A percentile compares a stretch with the other conserved stretches of the same genome.
These are phyloP conservation scores for Nebria brevicollis DNA, from an alignment of 2,888 invertebrate genomes.

Conservation along the genomic window DNA sequence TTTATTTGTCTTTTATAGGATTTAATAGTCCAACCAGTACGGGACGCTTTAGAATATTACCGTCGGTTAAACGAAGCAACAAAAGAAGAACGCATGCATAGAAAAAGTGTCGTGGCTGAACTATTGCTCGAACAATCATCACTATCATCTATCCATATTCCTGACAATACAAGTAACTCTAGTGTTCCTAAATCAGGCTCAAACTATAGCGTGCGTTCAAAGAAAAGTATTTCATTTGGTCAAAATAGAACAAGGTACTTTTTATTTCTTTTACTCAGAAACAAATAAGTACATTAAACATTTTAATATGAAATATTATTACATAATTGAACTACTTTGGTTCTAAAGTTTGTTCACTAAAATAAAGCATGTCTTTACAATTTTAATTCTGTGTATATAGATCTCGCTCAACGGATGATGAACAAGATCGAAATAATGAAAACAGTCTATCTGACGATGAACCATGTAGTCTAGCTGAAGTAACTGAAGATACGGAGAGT, in stretches of 20 bases:
- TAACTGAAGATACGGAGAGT: conserved; percentile 69
- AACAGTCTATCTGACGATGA: conserved; percentile 53
- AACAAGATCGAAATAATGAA: conserved; percentile 63
- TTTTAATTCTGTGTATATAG: conserved; percentile 50
- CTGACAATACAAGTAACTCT: conserved; percentile 60
- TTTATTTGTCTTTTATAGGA: conserved; percentile 61
- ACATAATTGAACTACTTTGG: no score
- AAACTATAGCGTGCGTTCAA: conserved; percentile 66
- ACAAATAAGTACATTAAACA: neutral
- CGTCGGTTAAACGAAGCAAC: conserved; percentile 70
- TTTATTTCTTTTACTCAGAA: neutral
- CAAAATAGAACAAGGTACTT: conserved; percentile 60
- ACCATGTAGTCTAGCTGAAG: conserved; percentile 63
- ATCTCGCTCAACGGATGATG: conserved; percentile 66
- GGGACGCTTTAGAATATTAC: conserved; percentile 72
- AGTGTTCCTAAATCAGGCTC: conserved; percentile 64
- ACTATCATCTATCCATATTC: conserved; percentile 62
- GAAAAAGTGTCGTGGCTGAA: conserved; percentile 67
- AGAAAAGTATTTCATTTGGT: conserved; percentile 65
- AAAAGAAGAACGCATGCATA: conserved; percentile 69
- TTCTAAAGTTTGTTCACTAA: neutral
- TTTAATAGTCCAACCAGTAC: conserved; percentile 71
- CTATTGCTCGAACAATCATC: conserved; percentile 56
- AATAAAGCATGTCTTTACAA: neutral
- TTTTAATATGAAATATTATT: no score